These are phyloP conservation scores for Microtus oregoni DNA, from an alignment of 2,113 vertebrate species.

Conservation along the genomic window DNA sequence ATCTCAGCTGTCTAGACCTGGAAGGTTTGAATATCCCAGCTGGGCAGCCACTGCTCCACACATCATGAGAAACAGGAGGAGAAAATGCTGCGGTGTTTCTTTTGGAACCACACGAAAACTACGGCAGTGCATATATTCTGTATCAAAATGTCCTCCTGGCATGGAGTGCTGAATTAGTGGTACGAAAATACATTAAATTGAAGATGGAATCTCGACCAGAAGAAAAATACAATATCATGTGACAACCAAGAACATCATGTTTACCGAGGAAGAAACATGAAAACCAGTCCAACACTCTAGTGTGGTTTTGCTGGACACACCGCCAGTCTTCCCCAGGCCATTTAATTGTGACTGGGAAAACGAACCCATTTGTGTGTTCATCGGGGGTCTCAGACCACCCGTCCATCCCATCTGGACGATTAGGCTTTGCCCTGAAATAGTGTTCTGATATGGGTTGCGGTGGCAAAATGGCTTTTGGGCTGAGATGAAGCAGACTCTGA, in stretches of 20 bases:
- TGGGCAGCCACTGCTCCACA: slow-evolving; percentile 75
- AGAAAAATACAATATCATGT: slow-evolving; percentile 78
- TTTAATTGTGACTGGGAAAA: neutral
- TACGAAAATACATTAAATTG: slow-evolving; percentile 78
- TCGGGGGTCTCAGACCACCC: neutral
- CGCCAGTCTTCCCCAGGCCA: neutral
- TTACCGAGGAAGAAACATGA: slow-evolving; percentile 66
- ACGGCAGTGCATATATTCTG: slow-evolving; percentile 72
- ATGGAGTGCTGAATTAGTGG: slow-evolving; percentile 68
- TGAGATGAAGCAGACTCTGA: neutral
- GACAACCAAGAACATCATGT: slow-evolving; percentile 54
- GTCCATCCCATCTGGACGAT: neutral
- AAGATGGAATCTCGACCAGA: slow-evolving; percentile 75
- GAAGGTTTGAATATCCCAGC: slow-evolving; percentile 70
- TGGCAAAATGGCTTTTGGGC: slow-evolving; percentile 27
- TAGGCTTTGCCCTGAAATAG: neutral
- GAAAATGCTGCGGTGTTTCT: slow-evolving; percentile 84
- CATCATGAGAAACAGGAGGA: slow-evolving; percentile 83
- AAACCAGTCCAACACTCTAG: neutral
- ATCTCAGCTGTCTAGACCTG: slow-evolving; percentile 79
- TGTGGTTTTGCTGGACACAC: slow-evolving; percentile 26
- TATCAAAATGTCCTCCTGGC: slow-evolving; percentile 77
- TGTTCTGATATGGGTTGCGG: neutral
- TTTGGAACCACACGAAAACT: slow-evolving; percentile 85
- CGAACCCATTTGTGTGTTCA: neutral